Percentiles rank a stretch among this genome's conserved stretches.
These are phyloP conservation scores for Stylophora pistillata DNA, from an alignment of 64 coral and sea anemone species.

Conservation along the genomic window DNA sequence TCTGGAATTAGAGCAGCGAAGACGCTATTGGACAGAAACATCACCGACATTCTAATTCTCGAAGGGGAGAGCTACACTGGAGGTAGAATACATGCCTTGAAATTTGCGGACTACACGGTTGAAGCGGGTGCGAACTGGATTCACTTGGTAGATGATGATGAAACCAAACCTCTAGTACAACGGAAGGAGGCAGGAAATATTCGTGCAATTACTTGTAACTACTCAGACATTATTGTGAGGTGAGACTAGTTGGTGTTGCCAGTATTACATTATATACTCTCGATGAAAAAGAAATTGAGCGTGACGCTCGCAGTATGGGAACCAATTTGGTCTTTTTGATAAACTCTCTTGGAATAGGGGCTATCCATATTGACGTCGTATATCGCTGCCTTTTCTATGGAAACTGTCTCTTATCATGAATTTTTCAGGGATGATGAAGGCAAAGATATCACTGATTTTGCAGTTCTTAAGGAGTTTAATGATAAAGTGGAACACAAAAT, in stretches of 20 bases:
- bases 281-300: too few relatives aligned
- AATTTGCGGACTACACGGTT: conserved; percentile 12
- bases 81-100: not conserved
- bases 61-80: conserved; percentile 47
- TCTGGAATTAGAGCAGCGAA: conserved; percentile 39
- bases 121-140: conserved; percentile 41
- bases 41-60: conserved; percentile 41
- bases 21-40: not conserved
- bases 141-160: not conserved
- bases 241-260: too few relatives aligned
- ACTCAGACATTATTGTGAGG: conserved; percentile 11
- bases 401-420: not conserved
- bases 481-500: not conserved
- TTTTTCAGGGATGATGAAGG: not conserved
- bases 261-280: too few relatives aligned
- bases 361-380: too few relatives aligned
- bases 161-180: not conserved
- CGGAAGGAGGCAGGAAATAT: conserved; percentile 1
- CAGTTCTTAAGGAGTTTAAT: not conserved
- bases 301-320: too few relatives aligned
- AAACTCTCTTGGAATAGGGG: too few relatives aligned
- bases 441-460: not conserved
- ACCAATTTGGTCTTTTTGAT: too few relatives aligned
- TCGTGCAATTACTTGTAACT: not conserved
- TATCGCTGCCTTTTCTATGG: too few relatives aligned